A percentile compares a stretch with the other conserved stretches of the same genome.
These are phyloP conservation scores for Chloroceryle inda DNA, from an alignment of 2,797 vertebrate species.

Conservation along the genomic window DNA sequence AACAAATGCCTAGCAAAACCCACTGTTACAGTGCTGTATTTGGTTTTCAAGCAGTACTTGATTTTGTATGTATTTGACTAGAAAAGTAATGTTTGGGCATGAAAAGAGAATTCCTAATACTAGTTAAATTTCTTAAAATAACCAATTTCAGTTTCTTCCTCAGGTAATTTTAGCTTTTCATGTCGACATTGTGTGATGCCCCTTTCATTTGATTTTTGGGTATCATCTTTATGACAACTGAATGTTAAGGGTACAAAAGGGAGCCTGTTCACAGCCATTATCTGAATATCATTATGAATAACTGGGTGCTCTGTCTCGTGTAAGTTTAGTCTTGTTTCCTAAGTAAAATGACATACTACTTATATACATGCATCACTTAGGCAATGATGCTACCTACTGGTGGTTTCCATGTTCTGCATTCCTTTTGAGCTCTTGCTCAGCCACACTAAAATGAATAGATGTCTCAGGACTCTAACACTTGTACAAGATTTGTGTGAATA, in stretches of 20 bases:
- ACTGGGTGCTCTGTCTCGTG: not conserved
- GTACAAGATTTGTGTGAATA: not conserved
- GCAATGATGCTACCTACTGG: slow-evolving; percentile 1
- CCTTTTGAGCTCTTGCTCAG: not conserved
- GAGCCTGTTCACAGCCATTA: not conserved
- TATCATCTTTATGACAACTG: not conserved
- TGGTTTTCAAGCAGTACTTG: slow-evolving; percentile 53
- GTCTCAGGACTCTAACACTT: not conserved
- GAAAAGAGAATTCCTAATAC: slow-evolving; percentile 9
- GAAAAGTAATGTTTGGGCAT: slow-evolving; percentile 34
- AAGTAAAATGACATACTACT: not conserved
- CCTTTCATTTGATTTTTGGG: not conserved
- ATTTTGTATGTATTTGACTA: slow-evolving; percentile 29
- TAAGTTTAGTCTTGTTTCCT: not conserved
- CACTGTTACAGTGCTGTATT: not conserved
- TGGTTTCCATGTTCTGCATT: not conserved
- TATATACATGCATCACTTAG: not conserved
- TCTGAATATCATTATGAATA: not conserved
- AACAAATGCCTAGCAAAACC: not conserved
- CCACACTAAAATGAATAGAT: not conserved
- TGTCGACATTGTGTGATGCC: not conserved
- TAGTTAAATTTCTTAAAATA: not conserved
- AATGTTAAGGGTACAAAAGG: not conserved
- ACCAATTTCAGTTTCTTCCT: slow-evolving; percentile 24
- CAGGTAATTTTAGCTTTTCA: not conserved